phyloP scores from a whole-genome alignment of 2,888 invertebrate species.

The Caenorhabditis imperialis region DNA sequence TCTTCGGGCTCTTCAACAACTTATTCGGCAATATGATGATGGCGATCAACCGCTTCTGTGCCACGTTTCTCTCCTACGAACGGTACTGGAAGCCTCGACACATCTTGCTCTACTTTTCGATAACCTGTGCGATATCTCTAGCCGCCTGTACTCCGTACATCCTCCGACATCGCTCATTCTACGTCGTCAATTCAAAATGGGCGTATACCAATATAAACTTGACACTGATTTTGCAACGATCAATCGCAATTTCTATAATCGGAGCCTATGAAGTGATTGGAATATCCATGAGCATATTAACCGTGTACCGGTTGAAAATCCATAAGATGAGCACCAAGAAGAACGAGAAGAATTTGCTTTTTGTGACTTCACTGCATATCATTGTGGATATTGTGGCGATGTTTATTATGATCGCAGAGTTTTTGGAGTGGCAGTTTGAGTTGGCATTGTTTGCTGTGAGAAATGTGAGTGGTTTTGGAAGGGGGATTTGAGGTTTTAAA shows the following conservation, averaged over 20 bases:
- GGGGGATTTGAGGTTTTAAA: no score
- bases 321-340: constrained; percentile 30
- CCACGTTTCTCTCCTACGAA: constrained; percentile 45
- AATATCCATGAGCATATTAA: constrained; percentile 29
- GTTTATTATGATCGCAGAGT: constrained; percentile 40
- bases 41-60: constrained; percentile 44
- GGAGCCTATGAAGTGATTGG: constrained; percentile 32
- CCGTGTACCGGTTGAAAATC: constrained; percentile 30
- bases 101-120: constrained; percentile 34
- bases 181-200: constrained; percentile 33
- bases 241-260: constrained; percentile 32
- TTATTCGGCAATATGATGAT: constrained; percentile 47
- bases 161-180: constrained; percentile 30
- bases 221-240: constrained; percentile 35
- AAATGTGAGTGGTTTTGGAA: constrained; percentile 30
- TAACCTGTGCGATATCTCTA: constrained; percentile 17
- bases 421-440: constrained; percentile 33
- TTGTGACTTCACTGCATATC: constrained; percentile 31
- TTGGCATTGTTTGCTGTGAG: constrained; percentile 25
- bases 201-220: constrained; percentile 32
- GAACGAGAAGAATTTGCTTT: constrained; percentile 36
- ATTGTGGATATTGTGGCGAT: constrained; percentile 35
- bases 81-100: constrained; percentile 27
- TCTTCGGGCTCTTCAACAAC: constrained; percentile 43
- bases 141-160: constrained; percentile 32